Base-by-base conservation (phyloP, 2,888 invertebrate species). In the Branchellion lobata region DNA sequence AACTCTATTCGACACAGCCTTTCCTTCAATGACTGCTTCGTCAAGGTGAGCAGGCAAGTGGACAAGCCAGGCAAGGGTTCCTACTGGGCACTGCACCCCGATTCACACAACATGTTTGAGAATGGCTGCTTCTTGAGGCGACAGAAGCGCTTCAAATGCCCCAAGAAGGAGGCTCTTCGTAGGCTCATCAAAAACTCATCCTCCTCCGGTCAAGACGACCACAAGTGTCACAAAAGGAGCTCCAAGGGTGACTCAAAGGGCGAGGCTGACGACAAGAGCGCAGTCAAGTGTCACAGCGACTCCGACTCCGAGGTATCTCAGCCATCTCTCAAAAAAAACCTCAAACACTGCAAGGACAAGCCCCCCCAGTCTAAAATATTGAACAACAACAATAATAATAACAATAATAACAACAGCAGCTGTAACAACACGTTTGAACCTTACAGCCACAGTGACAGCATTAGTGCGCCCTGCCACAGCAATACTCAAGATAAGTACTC, bases 51-150 rank as follows among this genome's bases (percentile, higher is more conserved):
- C 24, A 84, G 87, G 36, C 85, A 87, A 2, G 86, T 91, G 93
- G 98, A 98, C 89, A 95, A 96, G 88, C 98, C 99, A 0, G 99
- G 99, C 0, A 99, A 99, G 86, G 98, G 99, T 0, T 95, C 94
- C 8, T 99, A 98, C 89, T 99, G 98, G 99, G 95, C 97, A 34
- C 90, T 99, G 81, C 98, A 99, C 86, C 96, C 96, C 0, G 96
- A 97, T 84, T 96, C 96, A 82, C 97, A 97, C 0, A 98, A 99
- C 88, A 99, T 99, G 98, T 99, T 99, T 87, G 98, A 99, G 88
- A 99, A 99, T 87, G 99, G 98, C 0, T 99, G 98, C 88, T 99
- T 95, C 86, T 89, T 99, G 84, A 90, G 98, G 51, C 91, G 99
- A 0, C 98, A 98, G 89, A 99, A 99, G 88, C 91, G 99, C 61